These are phyloP conservation scores for Drosophila insularis DNA, from an alignment of 1,140 invertebrate genomes.

Conservation along the genomic window DNA sequence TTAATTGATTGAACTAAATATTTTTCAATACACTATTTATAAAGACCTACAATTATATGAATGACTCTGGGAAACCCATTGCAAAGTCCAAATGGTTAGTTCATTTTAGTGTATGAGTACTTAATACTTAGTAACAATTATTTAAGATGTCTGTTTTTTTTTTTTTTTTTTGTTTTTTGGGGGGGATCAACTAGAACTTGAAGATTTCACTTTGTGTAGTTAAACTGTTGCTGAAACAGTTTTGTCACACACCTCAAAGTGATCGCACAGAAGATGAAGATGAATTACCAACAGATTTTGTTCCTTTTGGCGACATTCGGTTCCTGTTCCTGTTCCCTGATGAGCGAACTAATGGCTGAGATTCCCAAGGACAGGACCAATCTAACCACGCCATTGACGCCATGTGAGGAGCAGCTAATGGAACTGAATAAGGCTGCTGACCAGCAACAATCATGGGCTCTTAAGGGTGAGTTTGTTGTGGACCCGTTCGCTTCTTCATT, in stretches of 20 bases:
- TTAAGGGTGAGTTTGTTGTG: conserved; percentile 37
- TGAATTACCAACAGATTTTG: background rate
- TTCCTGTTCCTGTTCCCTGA: conserved; percentile 28
- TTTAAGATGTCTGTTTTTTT: too few species aligned
- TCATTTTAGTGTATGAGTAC: too few species aligned
- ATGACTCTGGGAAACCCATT: too few species aligned
- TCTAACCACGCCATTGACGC: background rate
- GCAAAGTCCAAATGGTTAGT: too few species aligned
- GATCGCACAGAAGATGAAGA: background rate
- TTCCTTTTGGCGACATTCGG: background rate
- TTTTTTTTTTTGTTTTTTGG: too few species aligned
- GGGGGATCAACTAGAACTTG: too few species aligned
- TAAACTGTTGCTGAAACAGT: background rate
- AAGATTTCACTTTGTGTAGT: background rate
- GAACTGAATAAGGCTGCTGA: conserved; percentile 19
- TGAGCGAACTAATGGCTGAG: conserved; percentile 23
- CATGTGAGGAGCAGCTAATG: conserved; percentile 32
- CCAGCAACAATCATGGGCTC: conserved; percentile 30
- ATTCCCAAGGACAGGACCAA: background rate
- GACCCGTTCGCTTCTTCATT: too few species aligned
- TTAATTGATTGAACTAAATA: too few species aligned
- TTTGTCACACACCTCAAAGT: background rate
- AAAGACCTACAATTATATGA: too few species aligned
- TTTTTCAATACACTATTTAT: too few species aligned
- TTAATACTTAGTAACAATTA: too few species aligned